Percentiles rank a stretch among this genome's conserved stretches.
These are phyloP conservation scores for Phymorhynchus buccinoides DNA, from an alignment of 1,140 invertebrate species.

Conservation along the genomic window DNA sequence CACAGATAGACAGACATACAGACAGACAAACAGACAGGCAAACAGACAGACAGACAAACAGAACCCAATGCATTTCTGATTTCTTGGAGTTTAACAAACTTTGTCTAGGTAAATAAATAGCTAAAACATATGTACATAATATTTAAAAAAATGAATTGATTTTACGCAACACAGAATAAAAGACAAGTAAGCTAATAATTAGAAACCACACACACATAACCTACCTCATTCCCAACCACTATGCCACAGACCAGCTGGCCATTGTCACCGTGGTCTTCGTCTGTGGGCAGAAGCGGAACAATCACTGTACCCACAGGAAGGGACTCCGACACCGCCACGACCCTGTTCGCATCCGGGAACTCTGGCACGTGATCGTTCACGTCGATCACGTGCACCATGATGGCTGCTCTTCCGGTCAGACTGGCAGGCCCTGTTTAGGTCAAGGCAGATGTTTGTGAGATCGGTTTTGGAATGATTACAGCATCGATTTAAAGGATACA, in stretches of 20 bases:
- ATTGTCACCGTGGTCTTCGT: slow-evolving; percentile 91
- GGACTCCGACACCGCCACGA: not conserved
- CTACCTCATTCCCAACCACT: slow-evolving; percentile 83
- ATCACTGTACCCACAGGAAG: slow-evolving; percentile 90
- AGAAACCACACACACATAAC: not conserved
- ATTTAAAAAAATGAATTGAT: no score
- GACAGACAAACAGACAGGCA: not conserved
- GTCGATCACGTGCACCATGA: slow-evolving; percentile 83
- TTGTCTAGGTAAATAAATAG: no score
- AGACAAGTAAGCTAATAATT: no score
- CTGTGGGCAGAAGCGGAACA: slow-evolving; percentile 89
- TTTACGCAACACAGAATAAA: no score
- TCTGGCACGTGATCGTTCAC: slow-evolving; percentile 95
- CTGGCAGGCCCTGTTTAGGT: not conserved
- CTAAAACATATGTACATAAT: no score
- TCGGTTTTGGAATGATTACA: no score
- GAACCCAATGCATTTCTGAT: no score
- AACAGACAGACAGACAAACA: not conserved
- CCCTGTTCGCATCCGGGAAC: slow-evolving; percentile 81
- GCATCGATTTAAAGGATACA: no score
- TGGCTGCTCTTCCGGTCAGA: not conserved
- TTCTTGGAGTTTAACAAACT: no score
- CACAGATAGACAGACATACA: not conserved
- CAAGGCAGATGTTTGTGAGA: not conserved
- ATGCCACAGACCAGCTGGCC: slow-evolving; percentile 89